A percentile compares a stretch with the other conserved stretches of the same genome.
Evolutionary conservation across 2,888 invertebrate genomes (phyloP).

Genomic region (Mesorhabditis belari): DNA sequence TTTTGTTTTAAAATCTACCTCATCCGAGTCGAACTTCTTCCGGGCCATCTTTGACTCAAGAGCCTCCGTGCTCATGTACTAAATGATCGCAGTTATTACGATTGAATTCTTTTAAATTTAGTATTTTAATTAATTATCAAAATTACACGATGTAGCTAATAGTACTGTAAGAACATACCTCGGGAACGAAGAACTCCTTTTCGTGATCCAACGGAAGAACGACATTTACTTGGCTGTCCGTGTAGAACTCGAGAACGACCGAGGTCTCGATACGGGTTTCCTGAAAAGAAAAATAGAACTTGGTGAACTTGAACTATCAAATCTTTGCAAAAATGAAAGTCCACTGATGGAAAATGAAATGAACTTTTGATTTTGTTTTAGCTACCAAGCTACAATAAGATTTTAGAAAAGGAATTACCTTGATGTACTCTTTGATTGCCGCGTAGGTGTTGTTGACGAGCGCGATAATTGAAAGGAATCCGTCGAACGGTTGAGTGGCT

Average conservation of each 20-base stretch:
- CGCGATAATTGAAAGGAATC: constrained; percentile 23
- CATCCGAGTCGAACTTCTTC: constrained; percentile 36
- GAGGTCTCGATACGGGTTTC: constrained; percentile 19
- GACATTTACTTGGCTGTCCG: constrained; percentile 21
- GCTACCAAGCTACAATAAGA: not conserved
- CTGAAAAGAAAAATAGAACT: constrained; percentile 2
- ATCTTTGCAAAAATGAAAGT: not conserved
- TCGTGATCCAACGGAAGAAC: constrained; percentile 36
- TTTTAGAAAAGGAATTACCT: constrained; percentile 6
- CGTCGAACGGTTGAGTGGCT: constrained; percentile 19
- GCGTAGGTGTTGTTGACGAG: constrained; percentile 26
- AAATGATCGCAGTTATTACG: not conserved
- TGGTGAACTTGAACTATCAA: not conserved
- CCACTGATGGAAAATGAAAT: not conserved
- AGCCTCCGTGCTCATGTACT: constrained; percentile 26
- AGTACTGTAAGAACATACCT: constrained; percentile 26
- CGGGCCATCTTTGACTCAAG: constrained; percentile 29
- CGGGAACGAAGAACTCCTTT: constrained; percentile 39
- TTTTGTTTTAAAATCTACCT: constrained; percentile 3
- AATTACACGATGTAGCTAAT: too few relatives aligned
- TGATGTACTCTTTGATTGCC: constrained; percentile 23
- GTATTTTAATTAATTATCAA: too few relatives aligned
- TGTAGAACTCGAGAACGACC: constrained; percentile 28
- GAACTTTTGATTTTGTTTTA: not conserved
- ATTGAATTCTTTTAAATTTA: not conserved